Conservation (phyloP, 2,888 invertebrate species). For the Anthoptus insignis region DNA sequence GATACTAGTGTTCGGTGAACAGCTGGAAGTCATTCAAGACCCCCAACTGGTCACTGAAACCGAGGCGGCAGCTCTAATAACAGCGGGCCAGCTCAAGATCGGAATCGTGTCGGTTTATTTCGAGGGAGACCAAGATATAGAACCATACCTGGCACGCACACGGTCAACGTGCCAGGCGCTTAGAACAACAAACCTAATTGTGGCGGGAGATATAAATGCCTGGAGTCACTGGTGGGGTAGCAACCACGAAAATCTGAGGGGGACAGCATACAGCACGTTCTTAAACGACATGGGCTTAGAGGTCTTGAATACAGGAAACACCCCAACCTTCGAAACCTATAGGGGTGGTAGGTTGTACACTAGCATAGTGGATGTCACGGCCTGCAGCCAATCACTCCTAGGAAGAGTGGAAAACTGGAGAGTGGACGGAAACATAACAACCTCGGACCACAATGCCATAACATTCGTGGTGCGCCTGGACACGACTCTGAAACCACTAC, state of each 20-base stretch:
- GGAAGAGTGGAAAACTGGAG: constrained; percentile 43
- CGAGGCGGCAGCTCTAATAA: constrained; percentile 38
- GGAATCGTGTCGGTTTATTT: constrained; percentile 47
- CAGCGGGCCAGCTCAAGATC: constrained; percentile 26
- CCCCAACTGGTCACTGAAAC: constrained; percentile 49
- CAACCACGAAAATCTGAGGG: neutral
- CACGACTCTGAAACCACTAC: neutral
- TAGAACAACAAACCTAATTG: neutral
- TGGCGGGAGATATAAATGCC: constrained; percentile 1
- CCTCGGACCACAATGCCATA: constrained; percentile 51
- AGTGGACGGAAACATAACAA: constrained; percentile 38
- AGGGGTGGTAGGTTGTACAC: neutral
- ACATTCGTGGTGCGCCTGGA: constrained; percentile 38
- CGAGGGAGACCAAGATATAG: constrained; percentile 41
- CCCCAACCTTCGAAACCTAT: constrained; percentile 4
- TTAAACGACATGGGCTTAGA: neutral
- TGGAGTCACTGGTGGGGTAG: constrained; percentile 10
- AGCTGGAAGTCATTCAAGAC: constrained; percentile 43
- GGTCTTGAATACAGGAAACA: neutral
- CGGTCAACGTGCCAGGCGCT: neutral
- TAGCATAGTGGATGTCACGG: constrained; percentile 9
- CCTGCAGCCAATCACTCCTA: constrained; percentile 28
- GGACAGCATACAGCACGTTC: neutral
- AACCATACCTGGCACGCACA: constrained; percentile 12
- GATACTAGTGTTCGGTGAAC: constrained; percentile 42